Conservation (phyloP, 2,797 vertebrate genomes). For the Xenops minutus region DNA sequence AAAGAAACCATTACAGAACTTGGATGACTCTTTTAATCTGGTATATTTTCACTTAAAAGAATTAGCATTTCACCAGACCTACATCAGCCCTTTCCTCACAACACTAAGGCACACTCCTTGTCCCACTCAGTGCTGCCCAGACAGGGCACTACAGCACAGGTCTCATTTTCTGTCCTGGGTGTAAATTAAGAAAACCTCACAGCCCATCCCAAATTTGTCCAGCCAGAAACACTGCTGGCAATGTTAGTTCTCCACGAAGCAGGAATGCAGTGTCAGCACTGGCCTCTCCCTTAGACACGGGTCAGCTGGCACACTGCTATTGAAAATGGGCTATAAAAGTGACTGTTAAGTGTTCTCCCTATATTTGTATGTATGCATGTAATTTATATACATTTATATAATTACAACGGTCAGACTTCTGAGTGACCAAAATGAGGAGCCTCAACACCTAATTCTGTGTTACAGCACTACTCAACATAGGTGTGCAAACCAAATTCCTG, state of each 20-base stretch:
- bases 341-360: not conserved
- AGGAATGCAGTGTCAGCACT: not conserved
- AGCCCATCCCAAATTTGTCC: not conserved
- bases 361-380: not conserved
- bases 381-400: not conserved
- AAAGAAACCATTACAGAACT: not conserved
- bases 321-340: not conserved
- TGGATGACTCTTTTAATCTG: not conserved
- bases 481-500: not conserved
- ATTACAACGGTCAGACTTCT: not conserved
- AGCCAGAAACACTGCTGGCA: not conserved
- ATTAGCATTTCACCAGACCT: not conserved
- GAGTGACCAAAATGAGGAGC: not conserved
- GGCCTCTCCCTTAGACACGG: not conserved
- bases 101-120: not conserved
- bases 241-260: accelerated
- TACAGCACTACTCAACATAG: not conserved
- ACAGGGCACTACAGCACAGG: not conserved
- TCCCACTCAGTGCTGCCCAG: not conserved
- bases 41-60: not conserved
- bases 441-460: not conserved
- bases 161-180: not conserved
- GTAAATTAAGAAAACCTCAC: not conserved
- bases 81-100: not conserved
- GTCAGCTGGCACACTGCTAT: not conserved